Conservation (phyloP, 92 coral and sea anemone genomes). For the Epizoanthus illoricatus region DNA sequence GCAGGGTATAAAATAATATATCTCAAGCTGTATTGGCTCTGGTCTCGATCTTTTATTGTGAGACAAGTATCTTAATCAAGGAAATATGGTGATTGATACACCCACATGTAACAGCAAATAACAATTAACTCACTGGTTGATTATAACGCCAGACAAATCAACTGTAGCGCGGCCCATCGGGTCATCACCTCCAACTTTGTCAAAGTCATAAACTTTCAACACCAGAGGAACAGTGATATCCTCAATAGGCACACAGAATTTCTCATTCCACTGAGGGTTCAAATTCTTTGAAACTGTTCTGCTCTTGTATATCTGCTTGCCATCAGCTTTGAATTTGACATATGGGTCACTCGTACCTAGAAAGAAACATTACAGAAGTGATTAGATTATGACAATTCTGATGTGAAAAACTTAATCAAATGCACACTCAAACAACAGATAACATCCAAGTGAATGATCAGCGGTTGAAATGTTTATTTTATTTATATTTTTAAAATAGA, state of each 20-base stretch:
- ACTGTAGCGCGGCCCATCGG: conserved; percentile 97
- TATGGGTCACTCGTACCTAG: conserved; percentile 99
- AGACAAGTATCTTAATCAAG: background rate
- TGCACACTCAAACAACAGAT: background rate
- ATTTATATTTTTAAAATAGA: background rate
- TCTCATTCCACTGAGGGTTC: conserved; percentile 99
- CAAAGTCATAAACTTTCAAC: conserved; percentile 94
- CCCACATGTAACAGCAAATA: too few species aligned
- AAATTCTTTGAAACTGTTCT: conserved; percentile 90
- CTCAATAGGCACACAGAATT: conserved; percentile 98
- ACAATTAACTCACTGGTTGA: conserved; percentile 59
- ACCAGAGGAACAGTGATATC: conserved; percentile 95
- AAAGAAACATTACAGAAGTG: background rate
- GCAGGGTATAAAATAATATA: too few species aligned
- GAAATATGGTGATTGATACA: background rate
- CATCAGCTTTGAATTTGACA: conserved; percentile 97
- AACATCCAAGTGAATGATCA: background rate
- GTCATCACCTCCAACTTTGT: conserved; percentile 95
- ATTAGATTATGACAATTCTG: background rate
- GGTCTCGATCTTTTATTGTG: too few species aligned
- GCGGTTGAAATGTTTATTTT: background rate
- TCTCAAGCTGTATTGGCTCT: too few species aligned
- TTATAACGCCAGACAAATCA: conserved; percentile 81
- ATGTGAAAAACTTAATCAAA: background rate
- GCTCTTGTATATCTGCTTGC: conserved; percentile 96